Percentiles rank a stretch among this genome's conserved stretches.
phyloP scores from a whole-genome alignment of 2,888 invertebrate species.

The Acrobasis consociella region DNA sequence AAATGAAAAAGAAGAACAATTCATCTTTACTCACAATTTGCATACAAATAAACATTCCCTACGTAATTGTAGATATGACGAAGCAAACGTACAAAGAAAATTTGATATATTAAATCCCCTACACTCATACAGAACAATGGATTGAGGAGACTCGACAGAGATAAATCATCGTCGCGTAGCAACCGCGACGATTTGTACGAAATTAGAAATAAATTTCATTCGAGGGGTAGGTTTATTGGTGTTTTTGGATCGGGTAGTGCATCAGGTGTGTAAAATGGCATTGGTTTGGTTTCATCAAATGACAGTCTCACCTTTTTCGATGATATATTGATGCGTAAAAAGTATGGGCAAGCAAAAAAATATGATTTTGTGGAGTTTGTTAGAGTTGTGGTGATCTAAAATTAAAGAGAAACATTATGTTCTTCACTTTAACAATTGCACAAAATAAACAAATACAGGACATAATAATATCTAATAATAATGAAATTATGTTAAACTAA shows the following conservation, averaged over 20 bases:
- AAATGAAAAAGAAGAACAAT: slow-evolving; percentile 13
- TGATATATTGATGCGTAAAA: slow-evolving; percentile 15
- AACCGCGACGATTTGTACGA: slow-evolving; percentile 54
- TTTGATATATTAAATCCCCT: slow-evolving; percentile 43
- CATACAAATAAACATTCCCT: slow-evolving; percentile 24
- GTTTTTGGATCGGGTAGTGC: slow-evolving; percentile 49
- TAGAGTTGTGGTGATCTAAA: no score
- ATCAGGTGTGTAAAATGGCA: slow-evolving; percentile 63
- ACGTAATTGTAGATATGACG: slow-evolving; percentile 28
- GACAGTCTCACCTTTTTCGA: slow-evolving; percentile 4
- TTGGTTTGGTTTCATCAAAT: slow-evolving; percentile 42
- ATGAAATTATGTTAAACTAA: no score
- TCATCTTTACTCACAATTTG: slow-evolving; percentile 15
- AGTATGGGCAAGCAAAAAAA: not conserved
- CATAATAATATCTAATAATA: no score
- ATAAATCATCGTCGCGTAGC: slow-evolving; percentile 56
- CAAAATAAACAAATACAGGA: no score
- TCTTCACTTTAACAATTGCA: no score
- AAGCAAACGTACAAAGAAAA: slow-evolving; percentile 35
- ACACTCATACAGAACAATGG: slow-evolving; percentile 33
- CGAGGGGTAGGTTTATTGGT: slow-evolving; percentile 49
- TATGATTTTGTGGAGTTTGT: no score
- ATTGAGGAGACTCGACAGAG: slow-evolving; percentile 36
- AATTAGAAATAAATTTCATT: slow-evolving; percentile 65
- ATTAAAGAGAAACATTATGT: no score